Base-by-base conservation (phyloP, 2,113 vertebrate species). In the Casuarius casuarius region DNA sequence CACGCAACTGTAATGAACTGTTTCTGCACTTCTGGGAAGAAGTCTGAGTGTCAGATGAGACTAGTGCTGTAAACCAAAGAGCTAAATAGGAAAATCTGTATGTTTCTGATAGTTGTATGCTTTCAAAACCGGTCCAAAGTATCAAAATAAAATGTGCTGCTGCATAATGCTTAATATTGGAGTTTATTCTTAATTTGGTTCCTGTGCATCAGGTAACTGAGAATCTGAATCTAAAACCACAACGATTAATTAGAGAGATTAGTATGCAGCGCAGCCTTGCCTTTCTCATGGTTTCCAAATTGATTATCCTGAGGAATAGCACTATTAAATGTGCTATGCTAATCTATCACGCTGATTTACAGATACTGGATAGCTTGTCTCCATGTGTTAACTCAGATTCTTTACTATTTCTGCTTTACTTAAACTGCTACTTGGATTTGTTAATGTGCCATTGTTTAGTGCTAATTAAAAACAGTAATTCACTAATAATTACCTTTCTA, bases 121-220 rank as follows among this genome's bases (percentile, higher is more conserved):
- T 84, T 95, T 87, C 51, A 63, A 94, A 92, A 87, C 49, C 78
- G 42, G 10, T 77, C 35, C 44, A 88, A 88, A 73, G 75, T 52
- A 83, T 5, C 85, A 75, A 94, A 96, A 91, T 85, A 95, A 95
- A 93, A 78, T 56, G 29, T 85, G 84, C 63, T 92, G 56, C 68
- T 92, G 31, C 35, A 63, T 89, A 63, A 95, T 46, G 87, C 56
- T 71, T 46, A 91, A 28, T 62, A 59, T 61, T 84, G 65, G 94
- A 51, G 72, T 92, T 94, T 66, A 74, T 81, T 94, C 51, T 77
- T 80, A 58, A 80, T 77, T 83, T 35, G 65, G 62, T 35, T 88
- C 52, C 79, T 13, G 40, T 21, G 25, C 10, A 63, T 20, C 38
- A 51, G 31, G 29, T 58, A 77, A 23, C 4, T 54, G 38, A 61